Evolutionary conservation across 2,888 invertebrate species (phyloP).

Genomic region (Parasteatoda lunata): DNA sequence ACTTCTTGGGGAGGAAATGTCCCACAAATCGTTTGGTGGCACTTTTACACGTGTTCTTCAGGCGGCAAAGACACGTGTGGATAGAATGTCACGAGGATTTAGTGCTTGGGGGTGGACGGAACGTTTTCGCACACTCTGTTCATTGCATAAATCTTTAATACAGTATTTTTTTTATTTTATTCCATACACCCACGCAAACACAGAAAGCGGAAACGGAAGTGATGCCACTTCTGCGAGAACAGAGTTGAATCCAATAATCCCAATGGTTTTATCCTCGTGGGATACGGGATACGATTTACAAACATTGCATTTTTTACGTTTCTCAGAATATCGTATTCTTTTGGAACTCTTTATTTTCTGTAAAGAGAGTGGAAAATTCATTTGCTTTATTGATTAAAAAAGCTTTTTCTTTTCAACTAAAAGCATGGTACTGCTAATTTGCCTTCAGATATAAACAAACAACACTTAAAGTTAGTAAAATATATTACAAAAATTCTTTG

Average conservation of each 20-base stretch:
- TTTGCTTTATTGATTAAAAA: too few species aligned
- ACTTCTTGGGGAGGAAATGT: too few species aligned
- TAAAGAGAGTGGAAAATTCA: neutral
- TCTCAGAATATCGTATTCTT: neutral
- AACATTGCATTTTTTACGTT: neutral
- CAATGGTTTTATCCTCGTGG: slow-evolving; percentile 3
- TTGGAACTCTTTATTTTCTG: neutral
- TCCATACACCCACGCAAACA: neutral
- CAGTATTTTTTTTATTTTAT: neutral
- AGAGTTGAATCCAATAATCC: slow-evolving; percentile 35
- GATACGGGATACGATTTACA: neutral
- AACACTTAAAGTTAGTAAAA: too few species aligned
- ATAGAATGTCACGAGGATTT: too few species aligned
- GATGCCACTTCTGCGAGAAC: slow-evolving; percentile 29
- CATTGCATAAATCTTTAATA: too few species aligned
- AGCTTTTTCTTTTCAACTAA: too few species aligned
- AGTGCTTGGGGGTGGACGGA: too few species aligned
- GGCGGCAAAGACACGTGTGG: neutral
- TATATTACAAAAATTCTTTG: too few species aligned
- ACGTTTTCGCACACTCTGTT: too few species aligned
- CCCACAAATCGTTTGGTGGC: too few species aligned
- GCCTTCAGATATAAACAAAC: too few species aligned
- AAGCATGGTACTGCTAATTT: too few species aligned
- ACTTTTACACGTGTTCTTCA: neutral
- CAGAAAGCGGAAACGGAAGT: slow-evolving; percentile 25